phyloP scores from a whole-genome alignment of 2,113 vertebrate genomes.

The human (Homo sapiens) region DNA sequence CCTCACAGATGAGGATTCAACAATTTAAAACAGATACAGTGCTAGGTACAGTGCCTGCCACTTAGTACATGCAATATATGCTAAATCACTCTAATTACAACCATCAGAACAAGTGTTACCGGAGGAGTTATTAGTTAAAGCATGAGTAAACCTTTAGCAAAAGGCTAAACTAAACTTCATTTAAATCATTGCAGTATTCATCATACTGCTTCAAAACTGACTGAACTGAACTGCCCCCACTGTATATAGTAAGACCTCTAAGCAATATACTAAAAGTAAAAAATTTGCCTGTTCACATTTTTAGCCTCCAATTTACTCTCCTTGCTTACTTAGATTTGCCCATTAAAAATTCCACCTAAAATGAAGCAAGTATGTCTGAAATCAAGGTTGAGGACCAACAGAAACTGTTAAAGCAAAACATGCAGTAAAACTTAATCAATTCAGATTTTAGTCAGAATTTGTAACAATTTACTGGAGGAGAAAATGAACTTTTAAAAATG shows the following conservation, averaged over 20 bases:
- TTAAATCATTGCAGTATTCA: neutral
- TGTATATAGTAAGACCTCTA: neutral
- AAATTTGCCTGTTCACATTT: neutral
- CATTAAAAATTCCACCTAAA: neutral
- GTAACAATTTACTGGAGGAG: neutral
- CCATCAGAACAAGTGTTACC: neutral
- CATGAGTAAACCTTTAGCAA: neutral
- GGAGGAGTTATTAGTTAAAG: neutral
- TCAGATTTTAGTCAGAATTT: neutral
- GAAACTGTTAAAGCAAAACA: neutral
- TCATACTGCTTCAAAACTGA: neutral
- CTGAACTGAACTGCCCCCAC: neutral
- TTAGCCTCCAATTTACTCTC: neutral
- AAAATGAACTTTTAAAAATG: neutral
- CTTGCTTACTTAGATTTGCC: neutral
- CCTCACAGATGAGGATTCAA: neutral
- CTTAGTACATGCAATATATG: neutral
- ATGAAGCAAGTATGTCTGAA: neutral
- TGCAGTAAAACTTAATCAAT: neutral
- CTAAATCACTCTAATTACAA: neutral
- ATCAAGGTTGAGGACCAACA: neutral
- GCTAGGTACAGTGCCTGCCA: neutral
- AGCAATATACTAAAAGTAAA: neutral
- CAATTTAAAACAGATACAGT: neutral
- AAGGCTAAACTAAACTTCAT: neutral